A percentile compares a stretch with the other conserved stretches of the same genome.
These are phyloP conservation scores for Dromaius novaehollandiae DNA, from an alignment of 2,113 vertebrate species.

Conservation along the genomic window DNA sequence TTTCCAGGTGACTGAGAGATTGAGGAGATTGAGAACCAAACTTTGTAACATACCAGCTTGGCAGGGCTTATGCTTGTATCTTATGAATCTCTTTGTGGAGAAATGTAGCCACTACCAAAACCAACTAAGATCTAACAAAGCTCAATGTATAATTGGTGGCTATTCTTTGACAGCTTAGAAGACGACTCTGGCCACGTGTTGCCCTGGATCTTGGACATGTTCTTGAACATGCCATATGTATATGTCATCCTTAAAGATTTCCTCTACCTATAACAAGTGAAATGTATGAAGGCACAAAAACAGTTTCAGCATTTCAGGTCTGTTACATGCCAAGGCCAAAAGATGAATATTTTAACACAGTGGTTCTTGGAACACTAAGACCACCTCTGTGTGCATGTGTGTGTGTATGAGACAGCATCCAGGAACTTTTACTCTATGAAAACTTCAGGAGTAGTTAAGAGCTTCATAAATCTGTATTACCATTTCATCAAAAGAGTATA, in stretches of 20 bases:
- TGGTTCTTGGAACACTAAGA: neutral
- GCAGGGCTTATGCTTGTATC: neutral
- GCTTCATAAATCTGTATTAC: neutral
- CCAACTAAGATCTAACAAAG: neutral
- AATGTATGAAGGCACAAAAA: neutral
- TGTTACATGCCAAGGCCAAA: neutral
- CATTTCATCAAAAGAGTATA: neutral
- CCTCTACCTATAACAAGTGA: neutral
- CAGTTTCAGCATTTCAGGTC: accelerated
- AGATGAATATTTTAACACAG: neutral
- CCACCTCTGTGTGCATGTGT: neutral
- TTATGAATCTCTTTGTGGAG: neutral
- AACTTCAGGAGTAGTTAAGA: neutral
- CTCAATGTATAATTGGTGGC: neutral
- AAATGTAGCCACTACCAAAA: neutral
- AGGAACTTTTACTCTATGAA: neutral
- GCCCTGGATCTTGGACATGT: neutral
- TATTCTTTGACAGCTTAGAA: neutral
- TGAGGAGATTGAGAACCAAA: neutral
- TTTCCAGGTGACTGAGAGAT: neutral
- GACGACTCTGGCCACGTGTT: neutral
- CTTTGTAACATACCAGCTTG: neutral
- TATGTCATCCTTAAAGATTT: neutral
- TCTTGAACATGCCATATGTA: neutral
- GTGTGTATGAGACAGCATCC: neutral